Evolutionary conservation across 1,140 invertebrate species (phyloP), one percentile per base, ranked within the genome.

Genomic region (Drepana arcuata): DNA sequence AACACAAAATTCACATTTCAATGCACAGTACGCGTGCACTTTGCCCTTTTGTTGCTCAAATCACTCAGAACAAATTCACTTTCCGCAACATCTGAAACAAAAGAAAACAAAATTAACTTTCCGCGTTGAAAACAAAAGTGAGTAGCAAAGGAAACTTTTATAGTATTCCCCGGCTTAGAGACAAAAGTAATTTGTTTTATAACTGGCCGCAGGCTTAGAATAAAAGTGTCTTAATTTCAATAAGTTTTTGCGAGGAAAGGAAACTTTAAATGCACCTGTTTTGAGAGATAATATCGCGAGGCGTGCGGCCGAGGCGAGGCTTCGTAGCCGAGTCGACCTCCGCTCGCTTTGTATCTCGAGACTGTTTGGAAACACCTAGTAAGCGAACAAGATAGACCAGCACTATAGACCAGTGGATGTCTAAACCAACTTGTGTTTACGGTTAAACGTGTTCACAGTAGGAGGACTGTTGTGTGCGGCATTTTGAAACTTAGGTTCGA

Each of bases 1-100:
- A 47, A 62, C 68, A 73, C 66, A 73, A 49, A 68, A 75, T 74
- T 78, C 77, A 81, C 77, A 77, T 78, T 75, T 68, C 73, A 66
- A 56, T 62, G 43, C 57, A 71, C 69, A 40, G 48, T 47, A 28
- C 34, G 39, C 41, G 41, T 41, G 40, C 41, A 46, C 53, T 57
- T 41, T 41, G 50, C 42, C 41, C 45, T 33, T 54, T 44, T 41
- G 34, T 42, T 34, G 32, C 40, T 51, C 42, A 34, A 60, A 61
- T 60, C 61, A 66, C 53, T 74, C 46, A 60, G 62, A 59, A 57
- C 57, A 55, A 54, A 57, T 26, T 62, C 56, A 58, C 55, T 59
- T 54, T 61, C 47, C 54, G 54, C 43, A 45, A 59, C 74, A 77
- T 75, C 70, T 81, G 72, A 57, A 81, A 81, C 72, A 75, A 79